A percentile compares a stretch with the other conserved stretches of the same genome.
Conservation (phyloP, 2,888 invertebrate species). For the Drosophila prostipennis region DNA sequence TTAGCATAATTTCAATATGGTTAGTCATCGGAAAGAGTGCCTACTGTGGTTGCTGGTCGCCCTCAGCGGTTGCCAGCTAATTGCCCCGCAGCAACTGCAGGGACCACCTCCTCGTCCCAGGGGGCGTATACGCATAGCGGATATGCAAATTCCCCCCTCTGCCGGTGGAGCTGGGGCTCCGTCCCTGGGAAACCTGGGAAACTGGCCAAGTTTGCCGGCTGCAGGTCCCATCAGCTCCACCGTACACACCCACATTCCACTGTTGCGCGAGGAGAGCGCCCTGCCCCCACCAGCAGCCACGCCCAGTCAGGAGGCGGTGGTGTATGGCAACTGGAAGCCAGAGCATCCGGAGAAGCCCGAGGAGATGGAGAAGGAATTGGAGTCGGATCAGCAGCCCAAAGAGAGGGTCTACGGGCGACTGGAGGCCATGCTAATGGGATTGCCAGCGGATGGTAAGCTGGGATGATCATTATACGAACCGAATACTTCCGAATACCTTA, state of each 20-base stretch:
- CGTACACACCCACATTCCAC: slow-evolving; percentile 67
- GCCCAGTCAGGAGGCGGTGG: slow-evolving; percentile 63
- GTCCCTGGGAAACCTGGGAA: slow-evolving; percentile 6
- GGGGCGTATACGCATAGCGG: slow-evolving; percentile 68
- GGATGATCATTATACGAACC: too few relatives aligned
- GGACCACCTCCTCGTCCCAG: slow-evolving; percentile 49
- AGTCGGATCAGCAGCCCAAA: slow-evolving; percentile 39
- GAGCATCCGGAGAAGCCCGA: slow-evolving; percentile 68
- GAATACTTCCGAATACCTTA: too few relatives aligned
- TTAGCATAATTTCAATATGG: slow-evolving; percentile 47
- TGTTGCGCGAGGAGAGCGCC: slow-evolving; percentile 51
- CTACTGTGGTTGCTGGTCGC: slow-evolving; percentile 35
- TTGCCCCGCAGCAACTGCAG: slow-evolving; percentile 56
- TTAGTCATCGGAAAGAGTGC: slow-evolving; percentile 20
- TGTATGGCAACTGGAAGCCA: slow-evolving; percentile 81
- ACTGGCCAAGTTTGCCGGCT: slow-evolving; percentile 19
- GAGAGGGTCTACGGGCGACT: slow-evolving; percentile 60
- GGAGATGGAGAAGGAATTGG: slow-evolving; percentile 18
- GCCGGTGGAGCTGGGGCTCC: neutral
- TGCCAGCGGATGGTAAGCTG: slow-evolving; percentile 60
- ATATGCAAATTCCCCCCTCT: slow-evolving; percentile 39
- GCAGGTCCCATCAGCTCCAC: slow-evolving; percentile 63
- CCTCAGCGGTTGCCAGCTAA: slow-evolving; percentile 10
- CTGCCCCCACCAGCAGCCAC: slow-evolving; percentile 8
- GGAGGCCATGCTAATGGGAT: slow-evolving; percentile 70